Evolutionary conservation across 1,140 invertebrate species (phyloP), one percentile per base, ranked within the genome.

Genomic region (Drosophila trapezifrons): DNA sequence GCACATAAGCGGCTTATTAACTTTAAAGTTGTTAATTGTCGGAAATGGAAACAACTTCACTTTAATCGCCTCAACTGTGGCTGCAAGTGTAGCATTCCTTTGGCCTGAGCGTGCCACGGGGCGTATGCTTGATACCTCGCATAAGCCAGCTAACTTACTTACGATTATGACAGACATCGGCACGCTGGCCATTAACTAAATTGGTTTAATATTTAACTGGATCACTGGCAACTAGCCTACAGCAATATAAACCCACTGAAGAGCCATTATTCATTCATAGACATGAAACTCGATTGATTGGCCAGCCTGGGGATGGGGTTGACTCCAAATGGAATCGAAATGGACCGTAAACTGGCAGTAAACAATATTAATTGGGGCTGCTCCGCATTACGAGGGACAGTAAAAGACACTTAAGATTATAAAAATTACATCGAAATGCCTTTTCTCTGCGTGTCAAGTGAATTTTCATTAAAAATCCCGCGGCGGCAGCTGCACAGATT

Each of bases 361-460:
- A 78, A 82, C 67, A 78, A 78, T 67, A 70, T 81, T 81, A 86
- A 85, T 78, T 85, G 70, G 29, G 51, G 20, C 45, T 17, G 22
- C 22, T 9, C 52, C 49, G 37, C 45, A 59, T 60, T 51, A 57
- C 35, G 52, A 38, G 40, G 69, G 47, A 78, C 74, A 74, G 64
- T 72, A 75, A 75, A 83, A 71, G 45, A 64, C 78, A 81, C 78
- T 85, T 78, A 65, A 81, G 82, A 86, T 85, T 85, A 84, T 83
- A 79, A 84, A 85, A 85, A 71, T 66, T 49, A 86, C 78, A 86
- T 37, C 80, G 71, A 63, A 78, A 70, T 62, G 69, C 59, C 63
- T 67, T 45, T 52, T 27, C 58, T 15, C 12, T 22, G 9, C 51
- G 51, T 84, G 64, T 78, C 59, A 55, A 74, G 64, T 76, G 63